phyloP scores from a whole-genome alignment of 1,140 invertebrate species.

The Drusus annulatus region DNA sequence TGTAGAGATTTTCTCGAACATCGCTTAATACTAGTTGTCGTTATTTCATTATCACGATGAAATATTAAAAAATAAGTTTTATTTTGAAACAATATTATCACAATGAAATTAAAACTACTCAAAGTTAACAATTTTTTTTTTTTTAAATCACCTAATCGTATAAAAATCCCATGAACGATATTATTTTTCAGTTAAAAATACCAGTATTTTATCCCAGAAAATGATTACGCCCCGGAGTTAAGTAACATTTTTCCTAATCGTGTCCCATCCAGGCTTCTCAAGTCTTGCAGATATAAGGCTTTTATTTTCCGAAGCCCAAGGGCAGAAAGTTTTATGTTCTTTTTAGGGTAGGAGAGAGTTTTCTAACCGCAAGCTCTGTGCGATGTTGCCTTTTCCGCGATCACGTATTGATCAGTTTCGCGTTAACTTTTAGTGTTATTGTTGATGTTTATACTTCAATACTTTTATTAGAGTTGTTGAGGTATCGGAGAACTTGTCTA shows the following conservation, averaged over 20 bases:
- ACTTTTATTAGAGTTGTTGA: constrained; percentile 27
- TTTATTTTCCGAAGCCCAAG: constrained; percentile 19
- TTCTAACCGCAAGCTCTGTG: background rate
- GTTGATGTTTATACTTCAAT: constrained; percentile 20
- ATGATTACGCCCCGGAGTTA: constrained; percentile 7
- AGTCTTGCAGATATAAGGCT: background rate
- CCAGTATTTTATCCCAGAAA: constrained; percentile 1
- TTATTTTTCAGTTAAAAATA: too few relatives aligned
- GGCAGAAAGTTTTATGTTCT: constrained; percentile 3
- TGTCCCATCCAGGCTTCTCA: background rate
- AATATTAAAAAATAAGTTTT: too few relatives aligned
- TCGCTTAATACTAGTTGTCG: too few relatives aligned
- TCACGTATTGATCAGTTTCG: constrained; percentile 28
- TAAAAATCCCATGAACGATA: too few relatives aligned
- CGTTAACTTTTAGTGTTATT: constrained; percentile 32
- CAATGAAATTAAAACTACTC: too few relatives aligned
- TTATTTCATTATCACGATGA: too few relatives aligned
- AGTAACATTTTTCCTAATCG: background rate
- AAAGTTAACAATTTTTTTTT: too few relatives aligned
- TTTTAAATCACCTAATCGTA: too few relatives aligned
- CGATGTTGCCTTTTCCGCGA: constrained; percentile 5
- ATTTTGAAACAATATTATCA: too few relatives aligned
- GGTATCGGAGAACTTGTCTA: constrained; percentile 1
- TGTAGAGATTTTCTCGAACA: too few relatives aligned
- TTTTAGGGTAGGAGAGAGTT: background rate